Evolutionary conservation across 2,888 invertebrate species (phyloP).

Genomic region (Acleris holmiana): DNA sequence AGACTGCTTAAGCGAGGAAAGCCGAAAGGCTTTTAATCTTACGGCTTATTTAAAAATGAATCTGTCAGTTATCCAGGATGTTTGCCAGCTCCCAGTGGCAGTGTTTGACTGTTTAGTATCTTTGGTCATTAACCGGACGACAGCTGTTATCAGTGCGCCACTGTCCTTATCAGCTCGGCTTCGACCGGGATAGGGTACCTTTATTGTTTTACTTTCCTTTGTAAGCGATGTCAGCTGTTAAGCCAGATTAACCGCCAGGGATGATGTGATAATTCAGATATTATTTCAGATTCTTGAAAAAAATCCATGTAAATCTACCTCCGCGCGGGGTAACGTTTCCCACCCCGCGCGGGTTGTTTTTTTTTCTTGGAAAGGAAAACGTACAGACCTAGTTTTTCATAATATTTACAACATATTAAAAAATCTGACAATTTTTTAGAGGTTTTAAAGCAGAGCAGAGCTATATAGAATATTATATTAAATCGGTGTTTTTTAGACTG

Average conservation of each 20-base stretch:
- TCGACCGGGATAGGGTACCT: constrained; percentile 33
- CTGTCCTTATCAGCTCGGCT: constrained; percentile 25
- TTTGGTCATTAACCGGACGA: constrained; percentile 37
- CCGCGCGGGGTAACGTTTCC: too few species aligned
- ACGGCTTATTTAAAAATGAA: constrained; percentile 14
- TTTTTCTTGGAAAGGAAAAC: too few species aligned
- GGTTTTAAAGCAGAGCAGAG: too few species aligned
- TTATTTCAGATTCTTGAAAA: too few species aligned
- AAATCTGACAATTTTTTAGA: too few species aligned
- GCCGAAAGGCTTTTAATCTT: constrained; percentile 26
- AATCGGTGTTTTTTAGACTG: too few species aligned
- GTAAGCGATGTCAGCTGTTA: constrained; percentile 8
- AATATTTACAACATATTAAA: too few species aligned
- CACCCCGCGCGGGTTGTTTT: too few species aligned
- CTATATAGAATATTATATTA: too few species aligned
- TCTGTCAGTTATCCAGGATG: constrained; percentile 32
- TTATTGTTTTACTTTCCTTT: constrained; percentile 24
- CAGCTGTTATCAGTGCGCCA: constrained; percentile 29
- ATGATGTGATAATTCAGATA: neutral
- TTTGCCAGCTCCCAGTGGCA: constrained; percentile 20
- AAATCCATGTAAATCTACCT: too few species aligned
- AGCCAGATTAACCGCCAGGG: neutral
- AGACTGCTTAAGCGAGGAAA: constrained; percentile 2
- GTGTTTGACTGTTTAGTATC: constrained; percentile 17
- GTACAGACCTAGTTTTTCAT: too few species aligned